phyloP scores from a whole-genome alignment of 2,797 vertebrate species.

The Anniella stebbinsi region DNA sequence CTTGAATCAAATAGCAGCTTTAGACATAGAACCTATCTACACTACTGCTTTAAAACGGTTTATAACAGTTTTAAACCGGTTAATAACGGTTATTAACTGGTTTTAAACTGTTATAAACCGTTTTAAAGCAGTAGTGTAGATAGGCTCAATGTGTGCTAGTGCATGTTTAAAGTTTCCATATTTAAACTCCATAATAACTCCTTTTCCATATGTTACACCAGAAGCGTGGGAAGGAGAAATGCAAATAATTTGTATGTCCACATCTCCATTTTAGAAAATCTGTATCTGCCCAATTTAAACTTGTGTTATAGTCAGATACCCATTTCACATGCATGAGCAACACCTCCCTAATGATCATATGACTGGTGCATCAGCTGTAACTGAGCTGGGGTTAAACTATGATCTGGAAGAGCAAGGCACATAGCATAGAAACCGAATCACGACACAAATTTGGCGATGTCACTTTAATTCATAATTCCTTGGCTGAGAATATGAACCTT shows the following conservation, averaged over 20 bases:
- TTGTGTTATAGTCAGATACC: not conserved
- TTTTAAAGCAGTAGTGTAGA: no score
- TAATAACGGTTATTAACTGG: no score
- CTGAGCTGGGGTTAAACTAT: not conserved
- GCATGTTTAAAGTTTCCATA: no score
- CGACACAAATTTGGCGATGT: not conserved
- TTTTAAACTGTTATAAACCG: no score
- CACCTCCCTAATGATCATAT: not conserved
- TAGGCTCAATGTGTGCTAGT: no score
- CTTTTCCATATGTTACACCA: not conserved
- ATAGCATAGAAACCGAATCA: not conserved
- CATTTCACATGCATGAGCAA: not conserved
- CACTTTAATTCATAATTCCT: not conserved
- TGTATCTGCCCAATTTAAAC: not conserved
- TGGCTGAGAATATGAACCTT: not conserved
- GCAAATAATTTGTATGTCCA: not conserved
- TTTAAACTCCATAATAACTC: not conserved
- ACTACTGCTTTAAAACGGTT: no score
- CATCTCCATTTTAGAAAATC: not conserved
- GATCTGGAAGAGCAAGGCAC: no score
- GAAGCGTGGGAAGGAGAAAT: not conserved
- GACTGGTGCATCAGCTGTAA: not conserved
- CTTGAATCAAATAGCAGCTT: conserved; percentile 38
- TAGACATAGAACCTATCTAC: no score
- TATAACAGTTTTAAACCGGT: no score